Conservation (phyloP, 2,113 vertebrate species). For the Phyllopteryx taeniolatus region DNA sequence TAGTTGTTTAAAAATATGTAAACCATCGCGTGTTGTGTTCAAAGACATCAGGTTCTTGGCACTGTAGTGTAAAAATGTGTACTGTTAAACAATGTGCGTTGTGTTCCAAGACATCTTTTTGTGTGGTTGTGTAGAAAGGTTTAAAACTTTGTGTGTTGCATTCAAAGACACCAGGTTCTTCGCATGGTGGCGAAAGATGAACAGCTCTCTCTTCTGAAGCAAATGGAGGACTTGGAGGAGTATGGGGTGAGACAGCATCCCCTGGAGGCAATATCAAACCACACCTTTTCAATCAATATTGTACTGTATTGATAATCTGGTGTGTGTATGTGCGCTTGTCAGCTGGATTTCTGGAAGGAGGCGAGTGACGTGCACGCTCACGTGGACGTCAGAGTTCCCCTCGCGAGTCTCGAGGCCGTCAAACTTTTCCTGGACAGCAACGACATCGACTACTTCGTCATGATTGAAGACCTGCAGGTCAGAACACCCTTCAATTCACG, state of each 20-base stretch:
- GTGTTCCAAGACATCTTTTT: too few relatives aligned
- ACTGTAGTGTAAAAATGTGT: too few relatives aligned
- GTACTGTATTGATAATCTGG: not conserved
- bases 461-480: constrained; percentile 89
- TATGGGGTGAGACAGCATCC: constrained; percentile 70
- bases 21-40: too few relatives aligned
- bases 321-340: constrained; percentile 13
- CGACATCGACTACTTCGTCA: constrained; percentile 73
- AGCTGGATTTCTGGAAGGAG: constrained; percentile 86
- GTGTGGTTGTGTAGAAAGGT: not conserved
- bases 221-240: constrained; percentile 63
- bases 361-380: constrained; percentile 59
- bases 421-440: constrained; percentile 76
- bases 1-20: too few relatives aligned
- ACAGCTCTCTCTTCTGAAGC: constrained; percentile 73
- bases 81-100: too few relatives aligned
- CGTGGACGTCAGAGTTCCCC: constrained; percentile 79
- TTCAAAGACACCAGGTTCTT: constrained; percentile 86
- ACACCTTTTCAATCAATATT: not conserved
- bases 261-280: not conserved
- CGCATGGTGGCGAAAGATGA: constrained; percentile 71
- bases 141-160: not conserved
- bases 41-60: too few relatives aligned
- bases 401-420: constrained; percentile 66
- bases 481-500: not conserved